Evolutionary conservation across 1,140 invertebrate species (phyloP).

Genomic region (Panagrolaimus sp.): DNA sequence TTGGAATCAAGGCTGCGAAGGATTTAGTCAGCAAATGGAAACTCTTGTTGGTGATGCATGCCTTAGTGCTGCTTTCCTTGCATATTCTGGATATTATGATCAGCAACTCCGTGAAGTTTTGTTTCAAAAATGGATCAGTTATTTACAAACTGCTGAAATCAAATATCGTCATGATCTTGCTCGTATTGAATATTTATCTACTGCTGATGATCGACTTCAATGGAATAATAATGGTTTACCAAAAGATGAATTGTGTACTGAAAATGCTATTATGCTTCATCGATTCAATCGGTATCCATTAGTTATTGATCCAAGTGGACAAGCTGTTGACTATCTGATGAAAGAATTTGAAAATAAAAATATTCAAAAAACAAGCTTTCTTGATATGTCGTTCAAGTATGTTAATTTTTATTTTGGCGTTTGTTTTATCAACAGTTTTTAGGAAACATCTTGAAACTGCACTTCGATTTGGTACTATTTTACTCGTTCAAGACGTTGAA

Average conservation of each 20-base stretch:
- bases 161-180: constrained; percentile 87
- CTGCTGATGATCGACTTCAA: constrained; percentile 89
- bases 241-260: constrained; percentile 92
- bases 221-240: constrained; percentile 96
- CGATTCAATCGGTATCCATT: constrained; percentile 96
- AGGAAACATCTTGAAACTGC: constrained; percentile 97
- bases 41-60: constrained; percentile 96
- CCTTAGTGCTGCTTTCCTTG: constrained; percentile 82
- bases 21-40: constrained; percentile 96
- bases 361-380: constrained; percentile 95
- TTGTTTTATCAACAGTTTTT: constrained; percentile 17
- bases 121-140: constrained; percentile 87
- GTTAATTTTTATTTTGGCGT: constrained; percentile 3
- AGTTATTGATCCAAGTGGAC: constrained; percentile 97
- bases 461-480: constrained; percentile 91
- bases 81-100: constrained; percentile 98
- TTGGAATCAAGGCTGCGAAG: constrained; percentile 94
- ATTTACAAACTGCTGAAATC: constrained; percentile 80
- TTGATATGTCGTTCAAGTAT: constrained; percentile 84
- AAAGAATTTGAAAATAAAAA: constrained; percentile 78
- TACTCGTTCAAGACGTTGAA: constrained; percentile 96
- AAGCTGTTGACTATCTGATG: constrained; percentile 94
- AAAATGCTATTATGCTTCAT: constrained; percentile 98
- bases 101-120: constrained; percentile 86
- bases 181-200: constrained; percentile 94